Percentiles rank a stretch among this genome's conserved stretches.
Evolutionary conservation across 1,140 invertebrate genomes (phyloP).

Genomic region (Rhyzopertha dominica): DNA sequence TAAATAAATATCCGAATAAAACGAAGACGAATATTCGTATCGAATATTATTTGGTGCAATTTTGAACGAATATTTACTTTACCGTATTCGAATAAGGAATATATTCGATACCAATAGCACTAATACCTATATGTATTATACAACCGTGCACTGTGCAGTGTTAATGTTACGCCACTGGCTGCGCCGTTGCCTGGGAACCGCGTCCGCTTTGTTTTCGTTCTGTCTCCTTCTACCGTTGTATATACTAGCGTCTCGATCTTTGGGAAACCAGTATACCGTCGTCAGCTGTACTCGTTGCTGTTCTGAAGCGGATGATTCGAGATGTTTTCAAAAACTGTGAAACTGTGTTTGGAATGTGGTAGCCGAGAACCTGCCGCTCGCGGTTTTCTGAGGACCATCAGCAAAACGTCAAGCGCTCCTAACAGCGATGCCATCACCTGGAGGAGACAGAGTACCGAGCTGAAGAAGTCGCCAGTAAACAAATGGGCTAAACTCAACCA

Average conservation of each 20-base stretch:
- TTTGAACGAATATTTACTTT: too few relatives aligned
- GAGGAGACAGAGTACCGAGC: conserved; percentile 40
- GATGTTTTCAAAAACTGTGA: conserved; percentile 48
- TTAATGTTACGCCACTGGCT: too few relatives aligned
- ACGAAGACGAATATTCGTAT: too few relatives aligned
- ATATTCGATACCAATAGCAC: too few relatives aligned
- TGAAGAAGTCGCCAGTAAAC: conserved; percentile 24
- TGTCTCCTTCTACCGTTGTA: conserved; percentile 24
- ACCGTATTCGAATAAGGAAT: too few relatives aligned
- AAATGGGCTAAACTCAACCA: conserved; percentile 39
- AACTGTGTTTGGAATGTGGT: conserved; percentile 46
- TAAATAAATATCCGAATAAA: too few relatives aligned
- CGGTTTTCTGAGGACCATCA: conserved; percentile 48
- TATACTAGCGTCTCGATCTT: conserved; percentile 6
- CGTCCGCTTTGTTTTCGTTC: conserved; percentile 32
- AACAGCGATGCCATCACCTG: conserved; percentile 54
- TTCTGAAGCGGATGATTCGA: conserved; percentile 20
- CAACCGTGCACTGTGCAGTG: too few relatives aligned
- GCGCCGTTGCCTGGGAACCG: too few relatives aligned
- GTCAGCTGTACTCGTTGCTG: neutral
- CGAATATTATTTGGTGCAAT: too few relatives aligned
- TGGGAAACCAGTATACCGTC: conserved; percentile 1
- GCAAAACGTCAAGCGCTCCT: conserved; percentile 52
- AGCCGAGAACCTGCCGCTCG: conserved; percentile 41
- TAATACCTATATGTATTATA: too few relatives aligned